Conservation (phyloP, 2,113 vertebrate species). For the Parus major region DNA sequence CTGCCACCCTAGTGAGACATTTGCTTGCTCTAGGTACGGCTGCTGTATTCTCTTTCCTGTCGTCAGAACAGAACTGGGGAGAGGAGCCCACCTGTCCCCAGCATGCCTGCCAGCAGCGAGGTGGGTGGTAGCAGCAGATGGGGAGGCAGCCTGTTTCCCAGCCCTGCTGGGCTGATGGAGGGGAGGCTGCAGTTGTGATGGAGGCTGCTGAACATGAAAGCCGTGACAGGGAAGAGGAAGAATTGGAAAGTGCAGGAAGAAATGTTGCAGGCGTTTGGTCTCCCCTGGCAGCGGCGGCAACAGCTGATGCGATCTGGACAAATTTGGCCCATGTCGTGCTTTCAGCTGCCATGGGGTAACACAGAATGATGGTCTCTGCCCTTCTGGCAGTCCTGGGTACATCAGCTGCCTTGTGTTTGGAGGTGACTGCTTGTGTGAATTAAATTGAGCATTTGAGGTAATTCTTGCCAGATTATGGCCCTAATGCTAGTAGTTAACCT, state of each 20-base stretch:
- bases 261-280: not conserved
- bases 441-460: not conserved
- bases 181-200: not conserved
- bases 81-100: not conserved
- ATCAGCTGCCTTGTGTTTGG: not conserved
- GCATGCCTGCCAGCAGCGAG: not conserved
- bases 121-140: slow-evolving; percentile 5
- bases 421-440: not conserved
- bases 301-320: not conserved
- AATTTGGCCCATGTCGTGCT: not conserved
- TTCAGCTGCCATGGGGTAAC: not conserved
- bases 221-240: not conserved
- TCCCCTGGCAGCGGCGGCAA: not conserved
- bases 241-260: not conserved
- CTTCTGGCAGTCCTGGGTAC: not conserved
- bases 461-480: not conserved
- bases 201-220: not conserved
- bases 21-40: not conserved
- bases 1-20: not conserved
- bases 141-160: not conserved
- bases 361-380: not conserved
- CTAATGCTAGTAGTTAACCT: not conserved
- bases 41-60: not conserved
- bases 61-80: not conserved
- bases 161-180: not conserved